Base-by-base conservation (phyloP, 2,113 vertebrate genomes). In the Chamaea fasciata region DNA sequence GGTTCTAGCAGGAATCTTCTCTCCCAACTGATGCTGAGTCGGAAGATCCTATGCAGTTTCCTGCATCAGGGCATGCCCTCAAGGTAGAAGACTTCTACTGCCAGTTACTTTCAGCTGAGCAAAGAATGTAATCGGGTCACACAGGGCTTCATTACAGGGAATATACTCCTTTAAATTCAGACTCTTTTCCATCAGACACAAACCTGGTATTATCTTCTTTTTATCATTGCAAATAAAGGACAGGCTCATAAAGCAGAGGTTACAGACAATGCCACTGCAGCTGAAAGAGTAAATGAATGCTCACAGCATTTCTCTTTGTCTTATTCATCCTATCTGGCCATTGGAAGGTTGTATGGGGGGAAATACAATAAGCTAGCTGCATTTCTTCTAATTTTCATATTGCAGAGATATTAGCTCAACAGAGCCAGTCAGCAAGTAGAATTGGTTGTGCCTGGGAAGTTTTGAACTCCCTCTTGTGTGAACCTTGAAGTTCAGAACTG, bases 181-280 rank as follows among this genome's bases (percentile, higher is more conserved):
- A 68, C 75, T 92, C 47, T 78, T 90, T 90, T 90, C 91, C 90
- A 75, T 94, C 90, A 92, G 60, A 90, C 88, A 83, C 90, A 92
- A 95, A 96, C 92, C 83, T 93, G 62, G 90, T 68, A 94, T 96
- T 96, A 96, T 83, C 95, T 96, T 87, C 92, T 94, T 96, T 95
- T 94, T 90, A 93, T 93, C 93, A 94, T 89, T 93, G 86, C 93
- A 96, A 97, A 95, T 96, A 96, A 94, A 96, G 93, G 92, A 86
- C 88, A 57, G 90, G 88, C 83, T 94, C 73, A 94, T 96, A 96
- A 96, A 96, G 95, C 88, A 94, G 93, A 96, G 83, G 90, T 95
- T 95, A 93, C 88, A 93, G 85, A 95, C 92, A 94, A 95, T 92
- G 94, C 92, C 94, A 91, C 93, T 86, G 88, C 90, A 90, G 92